Percentiles rank a stretch among this genome's conserved stretches.
Evolutionary conservation across 2,888 invertebrate genomes (phyloP).

Genomic region (Bedellia somnulentella): DNA sequence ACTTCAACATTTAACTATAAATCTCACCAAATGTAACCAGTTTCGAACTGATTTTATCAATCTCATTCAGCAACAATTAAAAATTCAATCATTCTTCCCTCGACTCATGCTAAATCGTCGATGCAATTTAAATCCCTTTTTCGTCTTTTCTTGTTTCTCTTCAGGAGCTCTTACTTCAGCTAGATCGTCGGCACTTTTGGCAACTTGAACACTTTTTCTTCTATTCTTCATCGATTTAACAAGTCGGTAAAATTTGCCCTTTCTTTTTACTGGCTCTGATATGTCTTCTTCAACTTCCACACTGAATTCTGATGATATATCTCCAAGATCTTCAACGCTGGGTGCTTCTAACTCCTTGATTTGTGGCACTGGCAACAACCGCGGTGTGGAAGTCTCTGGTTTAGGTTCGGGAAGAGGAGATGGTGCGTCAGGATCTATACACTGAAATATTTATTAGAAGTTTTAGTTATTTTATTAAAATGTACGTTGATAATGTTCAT

Average conservation of each 20-base stretch:
- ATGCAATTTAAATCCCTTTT: constrained; percentile 47
- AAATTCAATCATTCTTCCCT: constrained; percentile 40
- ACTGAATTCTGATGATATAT: constrained; percentile 52
- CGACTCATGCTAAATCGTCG: constrained; percentile 47
- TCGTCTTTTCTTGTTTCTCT: constrained; percentile 32
- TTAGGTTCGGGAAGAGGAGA: constrained; percentile 30
- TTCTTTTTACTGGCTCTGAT: constrained; percentile 36
- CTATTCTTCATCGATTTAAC: constrained; percentile 54
- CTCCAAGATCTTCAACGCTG: constrained; percentile 50
- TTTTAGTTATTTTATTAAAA: no score
- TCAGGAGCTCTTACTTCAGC: constrained; percentile 30
- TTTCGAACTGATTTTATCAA: no score
- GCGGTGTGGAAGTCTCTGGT: constrained; percentile 36
- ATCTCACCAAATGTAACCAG: no score
- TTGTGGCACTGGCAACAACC: constrained; percentile 31
- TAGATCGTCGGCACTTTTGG: constrained; percentile 46
- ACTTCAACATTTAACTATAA: no score
- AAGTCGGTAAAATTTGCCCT: constrained; percentile 45
- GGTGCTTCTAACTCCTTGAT: constrained; percentile 33
- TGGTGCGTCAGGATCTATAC: constrained; percentile 43
- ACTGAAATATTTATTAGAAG: constrained; percentile 21
- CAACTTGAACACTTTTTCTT: constrained; percentile 50
- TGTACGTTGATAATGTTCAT: no score
- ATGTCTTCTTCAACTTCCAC: constrained; percentile 34
- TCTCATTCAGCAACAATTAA: no score